A percentile compares a stretch with the other conserved stretches of the same genome.
phyloP scores from a whole-genome alignment of 2,113 vertebrate genomes.

The Podarcis muralis region DNA sequence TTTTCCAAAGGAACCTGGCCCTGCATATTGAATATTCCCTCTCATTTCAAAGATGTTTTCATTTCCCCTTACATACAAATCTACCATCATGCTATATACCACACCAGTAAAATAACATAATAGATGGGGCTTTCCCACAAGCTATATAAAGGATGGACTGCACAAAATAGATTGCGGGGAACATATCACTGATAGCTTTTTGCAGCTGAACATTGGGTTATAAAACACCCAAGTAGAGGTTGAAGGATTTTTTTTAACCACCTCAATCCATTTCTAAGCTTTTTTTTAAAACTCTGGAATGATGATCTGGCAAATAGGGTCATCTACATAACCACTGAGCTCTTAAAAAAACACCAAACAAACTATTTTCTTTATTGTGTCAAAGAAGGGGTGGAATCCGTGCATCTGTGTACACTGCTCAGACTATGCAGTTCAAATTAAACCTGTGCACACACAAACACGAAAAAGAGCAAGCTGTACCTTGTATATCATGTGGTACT shows the following conservation, averaged over 20 bases:
- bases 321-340: conserved; percentile 29
- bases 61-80: conserved; percentile 26
- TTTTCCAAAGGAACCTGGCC: neutral
- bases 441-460: conserved; percentile 29
- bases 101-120: neutral
- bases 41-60: conserved; percentile 15
- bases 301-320: conserved; percentile 36
- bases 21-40: neutral
- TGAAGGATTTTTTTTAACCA: conserved; percentile 31
- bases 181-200: conserved; percentile 40
- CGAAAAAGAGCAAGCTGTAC: conserved; percentile 42
- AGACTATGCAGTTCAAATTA: conserved; percentile 63
- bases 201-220: conserved; percentile 43
- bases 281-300: conserved; percentile 26
- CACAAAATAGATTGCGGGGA: conserved; percentile 24
- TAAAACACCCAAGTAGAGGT: conserved; percentile 26
- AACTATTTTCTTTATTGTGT: conserved; percentile 36
- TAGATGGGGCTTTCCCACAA: conserved; percentile 15
- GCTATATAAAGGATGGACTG: conserved; percentile 15
- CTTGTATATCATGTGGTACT: conserved; percentile 51
- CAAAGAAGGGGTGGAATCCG: conserved; percentile 17
- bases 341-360: conserved; percentile 44
- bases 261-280: conserved; percentile 26
- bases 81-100: neutral
- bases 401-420: conserved; percentile 51